Base-by-base conservation (phyloP, 1,140 invertebrate genomes). In the Brachionus plicatilis region DNA sequence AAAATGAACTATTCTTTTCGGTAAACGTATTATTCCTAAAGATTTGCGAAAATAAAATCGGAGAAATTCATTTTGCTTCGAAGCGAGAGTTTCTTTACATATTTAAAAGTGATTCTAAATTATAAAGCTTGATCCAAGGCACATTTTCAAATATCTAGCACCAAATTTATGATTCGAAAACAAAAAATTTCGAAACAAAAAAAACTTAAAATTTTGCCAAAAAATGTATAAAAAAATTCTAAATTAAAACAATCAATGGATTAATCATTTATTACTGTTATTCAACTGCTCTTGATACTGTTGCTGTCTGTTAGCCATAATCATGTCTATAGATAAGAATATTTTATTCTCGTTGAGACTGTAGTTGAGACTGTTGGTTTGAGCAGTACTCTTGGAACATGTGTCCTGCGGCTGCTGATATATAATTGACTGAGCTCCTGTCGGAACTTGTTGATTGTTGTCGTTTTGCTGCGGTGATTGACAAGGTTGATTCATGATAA, bases 261-360 rank as follows among this genome's bases (percentile, higher is more conserved):
- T 41, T 68, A 9, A n/a, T 43, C 41, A 72, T n/a, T 72, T 72
- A 17, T 41, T 72, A 72, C 68, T 72, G 68, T 72, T 72, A 72
- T 72, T 72, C 7, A 43, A 12, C 33, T 72, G 68, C 24, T 75
- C 41, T 20, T 75, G 72, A 50, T 37, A 50, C 27, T 76, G 72
- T 76, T 76, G 72, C 45, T 76, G 72, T 33, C 47, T 76, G 14
- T 24, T 76, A 27, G 72, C 72, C 72, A 76, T 76, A 45, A 76
- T 76, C 27, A 76, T 27, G 47, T 76, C 72, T 50, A 76, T 76
- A 50, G 72, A 76, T 47, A 76, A 37, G 4, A 76, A 50, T 45
- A 76, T 76, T 76, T 50, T 76, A 50, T 76, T 76, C n/a, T 76
- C 72, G 17, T 76, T 76, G 8, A 76, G 41, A 27, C 43, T 76